Base-by-base conservation (phyloP, 1,140 invertebrate species). In the Brachystomella parvula region DNA sequence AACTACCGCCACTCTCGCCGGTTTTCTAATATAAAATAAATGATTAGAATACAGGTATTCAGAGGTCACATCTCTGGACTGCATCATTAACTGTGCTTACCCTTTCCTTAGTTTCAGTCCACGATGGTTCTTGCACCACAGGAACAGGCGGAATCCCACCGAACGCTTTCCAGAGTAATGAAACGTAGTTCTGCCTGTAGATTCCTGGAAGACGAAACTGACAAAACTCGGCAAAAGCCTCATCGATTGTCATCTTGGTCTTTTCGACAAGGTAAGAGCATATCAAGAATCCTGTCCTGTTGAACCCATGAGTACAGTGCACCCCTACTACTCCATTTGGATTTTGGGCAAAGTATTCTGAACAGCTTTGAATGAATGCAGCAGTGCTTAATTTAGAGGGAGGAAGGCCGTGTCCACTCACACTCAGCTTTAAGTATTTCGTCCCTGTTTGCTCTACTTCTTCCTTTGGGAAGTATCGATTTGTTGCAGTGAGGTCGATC, bases 291-390 rank as follows among this genome's bases (percentile, higher is more conserved):
- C 91, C 97, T 19, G 94, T 98, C 73, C 97, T 82, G 78, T 99
- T 99, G 75, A 98, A 99, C 0, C 96, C 97, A 82, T 99, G 96
- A 0, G 96, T 99, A 76, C 96, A 99, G 77, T 99, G 97, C 33
- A 99, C 88, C 56, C 82, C 92, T 69, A 96, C 88, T 86, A 80
- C 73, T 92, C 83, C 65, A 90, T 76, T 1, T 92, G 91, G 77
- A 88, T 79, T 73, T 90, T 81, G 1, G 92, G 91, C 31, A 94
- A 86, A 73, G 92, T 95, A 61, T 84, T 84, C 44, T 82, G 81
- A 66, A 91, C 90, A 49, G 91, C 35, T 39, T 44, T 9, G n/a
- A 44, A 12, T 33, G 26, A 24, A 9, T 33, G 15, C 57, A 6
- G 33, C 60, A 64, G 15, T 12, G 2, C 6, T 47, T 0, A 0